Evolutionary conservation across 1,140 invertebrate species (phyloP), one percentile per base, ranked within the genome.

Genomic region (Heliothis virescens): DNA sequence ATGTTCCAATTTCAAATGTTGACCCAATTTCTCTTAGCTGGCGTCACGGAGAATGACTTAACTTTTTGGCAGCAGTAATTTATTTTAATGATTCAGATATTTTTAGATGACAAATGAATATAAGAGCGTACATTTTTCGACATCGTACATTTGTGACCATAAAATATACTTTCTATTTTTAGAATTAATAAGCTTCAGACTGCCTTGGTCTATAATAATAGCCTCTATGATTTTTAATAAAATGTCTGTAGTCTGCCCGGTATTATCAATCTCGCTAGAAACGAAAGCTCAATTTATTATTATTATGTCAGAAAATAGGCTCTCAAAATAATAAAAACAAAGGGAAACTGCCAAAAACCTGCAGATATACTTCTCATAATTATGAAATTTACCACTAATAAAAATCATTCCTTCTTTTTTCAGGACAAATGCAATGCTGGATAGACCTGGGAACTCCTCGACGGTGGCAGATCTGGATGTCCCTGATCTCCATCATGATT

Each of bases 401-500:
- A 48, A 3, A 7, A 18, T 1, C 1, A 29, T 60, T 21, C 18
- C 1, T 12, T 72, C 29, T 41, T 11, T n/a, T 85, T 88, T 57
- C 95, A 97, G 96, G 97, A 21, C 96, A 96, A 83, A 94, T 96
- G 0, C 98, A 99, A 91, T 99, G 98, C 92, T 99, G 98, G 98
- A 98, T 99, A 78, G 97, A 98, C 21, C 92, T 99, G 57, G 95
- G 96, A 0, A 95, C 96, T 1, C 95, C 96, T 0, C 95, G 96
- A 89, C 95, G 97, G 67, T 99, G 98, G 98, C 97, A 97, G 94
- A 95, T 99, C 13, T 99, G 99, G 95, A 97, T 99, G 96, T 97
- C 97, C 0, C 87, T 98, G 26, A 97, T 99, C 0, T 97, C 98
- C 5, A 90, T 97, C 4, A 96, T 97, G 50, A 96, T 99, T 3